Evolutionary conservation across 2,113 vertebrate species (phyloP).

Genomic region (Semnopithecus entellus): DNA sequence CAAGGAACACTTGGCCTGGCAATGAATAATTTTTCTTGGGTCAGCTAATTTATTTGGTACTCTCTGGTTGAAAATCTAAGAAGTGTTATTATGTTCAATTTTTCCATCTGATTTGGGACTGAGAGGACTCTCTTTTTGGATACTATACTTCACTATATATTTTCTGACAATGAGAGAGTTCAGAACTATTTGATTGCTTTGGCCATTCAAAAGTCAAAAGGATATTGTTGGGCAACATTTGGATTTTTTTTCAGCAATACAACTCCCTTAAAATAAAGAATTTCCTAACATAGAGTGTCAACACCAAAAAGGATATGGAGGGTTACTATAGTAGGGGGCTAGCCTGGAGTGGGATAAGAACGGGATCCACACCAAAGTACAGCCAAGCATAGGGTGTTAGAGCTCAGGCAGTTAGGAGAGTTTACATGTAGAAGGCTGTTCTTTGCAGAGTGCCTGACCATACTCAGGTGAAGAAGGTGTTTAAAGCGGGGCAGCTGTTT

Average conservation of each 20-base stretch:
- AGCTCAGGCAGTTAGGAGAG: not conserved
- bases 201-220: not conserved
- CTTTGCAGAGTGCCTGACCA: not conserved
- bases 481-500: fast-evolving
- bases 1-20: not conserved
- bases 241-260: not conserved
- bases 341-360: not conserved
- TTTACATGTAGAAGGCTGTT: not conserved
- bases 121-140: not conserved
- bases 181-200: not conserved
- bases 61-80: not conserved
- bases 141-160: not conserved
- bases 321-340: not conserved
- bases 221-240: not conserved
- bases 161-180: not conserved
- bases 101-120: not conserved
- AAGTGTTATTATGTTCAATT: not conserved
- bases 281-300: not conserved
- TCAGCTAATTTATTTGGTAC: not conserved
- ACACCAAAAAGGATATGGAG: not conserved
- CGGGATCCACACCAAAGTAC: not conserved
- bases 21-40: not conserved
- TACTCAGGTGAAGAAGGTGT: not conserved
- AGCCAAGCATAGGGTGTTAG: not conserved
- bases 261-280: not conserved